These are phyloP conservation scores for Sterna hirundo DNA, from an alignment of 2,113 vertebrate species.

Conservation along the genomic window DNA sequence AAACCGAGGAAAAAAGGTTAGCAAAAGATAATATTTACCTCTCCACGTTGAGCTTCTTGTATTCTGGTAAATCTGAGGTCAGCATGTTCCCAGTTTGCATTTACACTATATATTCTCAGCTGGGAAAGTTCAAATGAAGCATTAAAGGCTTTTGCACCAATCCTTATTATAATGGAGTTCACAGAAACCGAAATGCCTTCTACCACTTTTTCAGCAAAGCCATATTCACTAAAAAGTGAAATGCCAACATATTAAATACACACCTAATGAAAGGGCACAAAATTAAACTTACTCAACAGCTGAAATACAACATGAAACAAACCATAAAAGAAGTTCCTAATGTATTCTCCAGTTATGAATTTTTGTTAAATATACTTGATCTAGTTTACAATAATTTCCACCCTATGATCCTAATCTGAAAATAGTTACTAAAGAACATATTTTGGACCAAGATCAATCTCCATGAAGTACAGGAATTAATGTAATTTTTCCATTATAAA, in stretches of 20 bases:
- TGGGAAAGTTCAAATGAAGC: conserved; percentile 98
- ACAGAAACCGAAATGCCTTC: conserved; percentile 97
- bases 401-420: neutral
- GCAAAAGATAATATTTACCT: conserved; percentile 76
- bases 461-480: neutral
- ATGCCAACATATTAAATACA: conserved; percentile 26
- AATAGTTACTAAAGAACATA: neutral
- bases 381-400: neutral
- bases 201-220: conserved; percentile 98
- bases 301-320: neutral
- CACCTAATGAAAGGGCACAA: neutral
- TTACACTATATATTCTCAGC: conserved; percentile 95
- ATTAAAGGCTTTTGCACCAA: conserved; percentile 97
- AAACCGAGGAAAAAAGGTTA: neutral
- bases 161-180: conserved; percentile 94
- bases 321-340: neutral
- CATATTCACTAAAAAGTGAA: conserved; percentile 88
- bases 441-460: neutral
- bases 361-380: neutral
- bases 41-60: conserved; percentile 89
- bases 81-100: conserved; percentile 90
- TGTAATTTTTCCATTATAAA: neutral
- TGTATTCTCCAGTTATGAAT: neutral
- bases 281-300: neutral
- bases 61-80: conserved; percentile 93